A percentile compares a stretch with the other conserved stretches of the same genome.
Conservation (phyloP, 2,888 invertebrate genomes). For the Cerastis rubricosa region DNA sequence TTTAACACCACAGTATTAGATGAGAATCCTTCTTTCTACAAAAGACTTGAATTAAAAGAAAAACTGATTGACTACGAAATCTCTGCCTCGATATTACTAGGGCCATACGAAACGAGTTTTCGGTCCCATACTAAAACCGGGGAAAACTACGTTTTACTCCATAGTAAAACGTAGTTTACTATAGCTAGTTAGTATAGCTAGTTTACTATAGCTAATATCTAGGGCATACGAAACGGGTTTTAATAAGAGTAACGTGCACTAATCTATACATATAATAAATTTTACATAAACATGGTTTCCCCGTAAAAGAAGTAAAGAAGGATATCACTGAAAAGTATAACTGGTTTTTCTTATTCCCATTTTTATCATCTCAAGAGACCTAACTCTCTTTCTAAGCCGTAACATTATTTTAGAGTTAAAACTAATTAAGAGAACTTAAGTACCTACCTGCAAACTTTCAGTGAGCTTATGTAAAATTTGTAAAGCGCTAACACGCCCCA, state of each 20-base stretch:
- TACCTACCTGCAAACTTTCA: not conserved
- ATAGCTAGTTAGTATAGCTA: no score
- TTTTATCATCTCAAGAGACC: not conserved
- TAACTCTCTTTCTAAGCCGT: not conserved
- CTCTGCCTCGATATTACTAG: not conserved
- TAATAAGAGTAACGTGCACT: conserved; percentile 12
- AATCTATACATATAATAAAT: not conserved
- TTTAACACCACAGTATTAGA: not conserved
- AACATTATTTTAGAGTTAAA: conserved; percentile 8
- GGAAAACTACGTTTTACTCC: no score
- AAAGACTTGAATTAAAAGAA: conserved; percentile 6
- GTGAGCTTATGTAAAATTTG: conserved; percentile 23
- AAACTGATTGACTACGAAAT: not conserved
- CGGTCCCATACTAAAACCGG: no score
- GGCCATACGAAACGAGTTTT: no score
- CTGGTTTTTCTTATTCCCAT: not conserved
- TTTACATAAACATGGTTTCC: not conserved
- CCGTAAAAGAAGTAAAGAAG: not conserved
- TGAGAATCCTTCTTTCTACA: not conserved
- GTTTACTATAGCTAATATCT: no score
- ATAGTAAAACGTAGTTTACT: no score
- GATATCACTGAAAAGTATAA: not conserved
- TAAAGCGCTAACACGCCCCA: conserved; percentile 9
- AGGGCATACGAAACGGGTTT: no score
- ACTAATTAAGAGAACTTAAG: not conserved